Evolutionary conservation across 2,797 vertebrate genomes (phyloP), one percentile per base, ranked within the genome.

Genomic region (Schizopygopsis pylzovi): DNA sequence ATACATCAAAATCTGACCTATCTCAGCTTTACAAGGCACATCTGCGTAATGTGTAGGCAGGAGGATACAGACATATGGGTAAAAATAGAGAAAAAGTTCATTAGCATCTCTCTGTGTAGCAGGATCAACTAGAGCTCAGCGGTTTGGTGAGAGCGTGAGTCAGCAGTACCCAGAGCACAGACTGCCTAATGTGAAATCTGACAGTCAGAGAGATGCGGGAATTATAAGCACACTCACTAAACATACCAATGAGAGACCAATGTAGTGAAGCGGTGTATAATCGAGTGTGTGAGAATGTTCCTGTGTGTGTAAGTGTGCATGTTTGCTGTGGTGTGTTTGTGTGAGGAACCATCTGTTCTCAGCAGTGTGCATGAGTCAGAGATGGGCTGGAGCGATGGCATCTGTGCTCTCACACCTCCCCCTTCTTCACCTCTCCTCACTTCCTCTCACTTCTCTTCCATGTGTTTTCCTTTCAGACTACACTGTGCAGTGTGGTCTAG

Each of bases 331-430:
- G 67, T 65, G 83, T 79, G 85, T 79, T 63, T 85, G 83, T 89
- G 47, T 70, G 45, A 89, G 91, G 90, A 94, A 94, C 94, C 94
- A 95, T 95, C 94, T 96, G 94, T 88, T 95, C 93, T 92, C 92
- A 92, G 91, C 52, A 93, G 92, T 89, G 85, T 88, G 89, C 80
- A 90, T 94, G 93, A 94, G 87, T 94, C 92, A 94, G 91, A 92
- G 88, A 92, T 85, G 89, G 91, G 92, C 92, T 91, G 90, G 90
- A 92, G 90, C 87, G 86, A 91, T 91, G 90, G 90, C 92, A 93
- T 93, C 92, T 94, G 92, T 90, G 91, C 76, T 91, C 82, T 91
- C 72, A 87, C 90, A 91, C 78, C 56, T 61, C 61, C 80, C 76
- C 75, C 28, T 54, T 49, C 16, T 61, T 28, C 63, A 88, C 89